Percentiles rank a stretch among this genome's conserved stretches.
phyloP scores from a whole-genome alignment of 92 coral and sea anemone species.

The Pocillopora meandrina region DNA sequence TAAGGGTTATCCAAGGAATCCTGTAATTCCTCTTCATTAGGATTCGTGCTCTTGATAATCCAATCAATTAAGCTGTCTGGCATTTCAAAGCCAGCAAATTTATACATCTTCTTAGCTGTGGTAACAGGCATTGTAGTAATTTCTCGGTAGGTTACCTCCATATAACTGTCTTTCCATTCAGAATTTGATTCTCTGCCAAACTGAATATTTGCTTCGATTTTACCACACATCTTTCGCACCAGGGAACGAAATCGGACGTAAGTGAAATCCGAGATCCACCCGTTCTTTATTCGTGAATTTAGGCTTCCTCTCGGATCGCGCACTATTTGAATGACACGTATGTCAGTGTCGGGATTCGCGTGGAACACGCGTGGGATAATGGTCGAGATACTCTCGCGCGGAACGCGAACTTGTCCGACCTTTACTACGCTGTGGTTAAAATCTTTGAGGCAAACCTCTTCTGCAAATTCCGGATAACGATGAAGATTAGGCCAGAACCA shows the following conservation, averaged over 20 bases:
- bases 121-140: conserved; percentile 33
- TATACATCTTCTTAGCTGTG: conserved; percentile 41
- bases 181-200: conserved; percentile 3
- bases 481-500: conserved; percentile 10
- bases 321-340: conserved; percentile 41
- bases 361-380: conserved; percentile 23
- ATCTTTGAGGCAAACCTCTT: conserved; percentile 23
- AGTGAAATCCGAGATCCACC: conserved; percentile 43
- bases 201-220: conserved; percentile 19
- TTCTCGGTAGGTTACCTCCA: conserved; percentile 27
- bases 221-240: neutral
- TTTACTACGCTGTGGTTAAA: conserved; percentile 48
- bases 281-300: conserved; percentile 34
- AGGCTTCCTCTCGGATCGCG: conserved; percentile 56
- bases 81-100: conserved; percentile 47
- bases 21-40: conserved; percentile 9
- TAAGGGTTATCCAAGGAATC: conserved; percentile 13
- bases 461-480: conserved; percentile 31
- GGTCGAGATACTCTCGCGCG: neutral
- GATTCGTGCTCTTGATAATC: conserved; percentile 39
- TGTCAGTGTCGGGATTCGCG: conserved; percentile 37
- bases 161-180: conserved; percentile 19
- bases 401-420: conserved; percentile 39
- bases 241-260: conserved; percentile 3
- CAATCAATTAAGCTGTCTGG: conserved; percentile 39